Evolutionary conservation across 2,888 invertebrate species (phyloP).

Genomic region (Erebia epiphron): DNA sequence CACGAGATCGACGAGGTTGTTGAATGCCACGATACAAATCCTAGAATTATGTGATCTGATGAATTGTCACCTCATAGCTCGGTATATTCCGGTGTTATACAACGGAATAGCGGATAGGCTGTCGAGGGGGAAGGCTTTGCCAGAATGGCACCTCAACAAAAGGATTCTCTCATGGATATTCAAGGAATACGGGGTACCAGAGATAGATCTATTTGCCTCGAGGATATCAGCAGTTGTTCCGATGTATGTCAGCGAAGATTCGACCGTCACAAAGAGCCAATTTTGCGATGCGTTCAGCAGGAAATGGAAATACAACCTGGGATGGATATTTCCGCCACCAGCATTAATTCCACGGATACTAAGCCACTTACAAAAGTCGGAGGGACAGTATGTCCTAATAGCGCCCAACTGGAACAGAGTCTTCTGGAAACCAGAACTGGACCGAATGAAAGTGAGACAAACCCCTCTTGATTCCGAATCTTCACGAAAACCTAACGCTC

Average conservation of each 20-base stretch:
- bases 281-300: conserved; percentile 45
- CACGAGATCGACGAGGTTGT: conserved; percentile 35
- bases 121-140: conserved; percentile 34
- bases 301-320: conserved; percentile 40
- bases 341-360: conserved; percentile 43
- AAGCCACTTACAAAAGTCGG: conserved; percentile 11
- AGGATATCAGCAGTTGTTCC: conserved; percentile 21
- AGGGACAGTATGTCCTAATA: conserved; percentile 29
- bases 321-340: conserved; percentile 51
- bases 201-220: conserved; percentile 40
- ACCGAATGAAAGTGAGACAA: conserved; percentile 30
- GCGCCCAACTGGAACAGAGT: conserved; percentile 32
- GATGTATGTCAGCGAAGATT: conserved; percentile 26
- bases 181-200: conserved; percentile 35
- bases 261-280: conserved; percentile 2
- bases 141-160: conserved; percentile 40
- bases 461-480: conserved; percentile 31
- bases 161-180: conserved; percentile 32
- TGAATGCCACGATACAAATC: conserved; percentile 22
- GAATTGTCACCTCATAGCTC: conserved; percentile 20
- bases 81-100: conserved; percentile 39
- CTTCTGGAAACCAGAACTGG: conserved; percentile 43
- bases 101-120: conserved; percentile 49
- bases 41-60: conserved; percentile 35
- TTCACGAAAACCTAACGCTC: conserved; percentile 29